A percentile compares a stretch with the other conserved stretches of the same genome.
phyloP scores from a whole-genome alignment of 2,888 invertebrate genomes.

The Agapostemon virescens region DNA sequence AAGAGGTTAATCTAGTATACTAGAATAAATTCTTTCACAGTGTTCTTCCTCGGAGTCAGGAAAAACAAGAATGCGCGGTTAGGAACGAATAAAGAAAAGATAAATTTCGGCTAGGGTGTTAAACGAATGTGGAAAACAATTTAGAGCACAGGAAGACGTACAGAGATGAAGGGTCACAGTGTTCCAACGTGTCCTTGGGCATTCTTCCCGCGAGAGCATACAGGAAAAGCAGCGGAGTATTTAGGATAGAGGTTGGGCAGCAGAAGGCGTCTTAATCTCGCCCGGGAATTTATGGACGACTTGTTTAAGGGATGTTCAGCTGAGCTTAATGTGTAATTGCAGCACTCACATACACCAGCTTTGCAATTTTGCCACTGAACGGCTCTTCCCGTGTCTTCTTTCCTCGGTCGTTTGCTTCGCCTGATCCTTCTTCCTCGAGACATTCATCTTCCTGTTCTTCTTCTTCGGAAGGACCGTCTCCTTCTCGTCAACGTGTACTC shows the following conservation, averaged over 20 bases:
- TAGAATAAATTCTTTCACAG: too few relatives aligned
- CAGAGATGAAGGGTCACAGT: conserved; percentile 41
- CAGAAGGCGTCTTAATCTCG: conserved; percentile 73
- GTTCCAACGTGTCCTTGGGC: conserved; percentile 42
- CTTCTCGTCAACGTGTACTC: not conserved
- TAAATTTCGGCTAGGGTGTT: not conserved
- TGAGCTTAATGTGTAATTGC: conserved; percentile 74
- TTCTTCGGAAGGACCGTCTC: not conserved
- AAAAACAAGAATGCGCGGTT: not conserved
- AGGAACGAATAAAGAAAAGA: conserved; percentile 14
- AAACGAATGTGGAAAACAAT: conserved; percentile 2
- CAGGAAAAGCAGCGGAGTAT: conserved; percentile 45
- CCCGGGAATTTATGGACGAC: conserved; percentile 71
- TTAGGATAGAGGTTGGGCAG: conserved; percentile 37
- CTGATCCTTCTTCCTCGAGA: not conserved
- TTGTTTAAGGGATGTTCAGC: conserved; percentile 75
- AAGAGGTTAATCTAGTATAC: too few relatives aligned
- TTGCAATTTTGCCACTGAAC: conserved; percentile 13
- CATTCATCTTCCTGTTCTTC: not conserved
- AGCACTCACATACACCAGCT: conserved; percentile 55
- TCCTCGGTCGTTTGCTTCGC: conserved; percentile 3
- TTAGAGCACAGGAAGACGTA: conserved; percentile 11
- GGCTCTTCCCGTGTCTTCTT: conserved; percentile 14
- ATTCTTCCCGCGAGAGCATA: conserved; percentile 45
- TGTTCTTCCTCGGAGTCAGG: not conserved